Base-by-base conservation (phyloP, 2,113 vertebrate species). In the Indri indri region DNA sequence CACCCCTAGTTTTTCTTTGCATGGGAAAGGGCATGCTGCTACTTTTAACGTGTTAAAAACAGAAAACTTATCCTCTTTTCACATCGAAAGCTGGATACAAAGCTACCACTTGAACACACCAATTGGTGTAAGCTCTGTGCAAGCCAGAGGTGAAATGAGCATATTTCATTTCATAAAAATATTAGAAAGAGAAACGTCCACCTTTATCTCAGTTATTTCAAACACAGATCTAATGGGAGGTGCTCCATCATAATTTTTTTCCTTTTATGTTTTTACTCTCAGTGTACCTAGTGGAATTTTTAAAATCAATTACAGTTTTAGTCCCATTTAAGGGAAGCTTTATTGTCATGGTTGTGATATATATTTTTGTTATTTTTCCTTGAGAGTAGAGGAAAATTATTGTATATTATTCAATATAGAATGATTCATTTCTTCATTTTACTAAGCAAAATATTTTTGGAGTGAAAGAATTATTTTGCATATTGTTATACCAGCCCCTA, bases 361-460 rank as follows among this genome's bases (percentile, higher is more conserved):
- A 54, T 89, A 73, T 84, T 91, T 83, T 74, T 77, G 68, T 68
- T 77, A 57, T 88, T 68, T 82, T 94, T 94, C 37, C 20, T 79
- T 76, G 12, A 76, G 12, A 89, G n/a, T 32, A 88, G 76, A 92
- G 70, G 27, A 88, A 95, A 87, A 88, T 88, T 94, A 83, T 68
- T 74, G 4, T 50, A 83, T 50, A 71, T 93, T 93, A 16, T 95
- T 95, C 79, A 89, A 73, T 76, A 85, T 10, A 70, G 27, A 88
- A 88, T 96, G 76, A 95, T 97, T 98, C 96, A 93, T 97, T 90
- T 97, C 70, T 96, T 79, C 34, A 77, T 90, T 96, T 95, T 30
- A 82, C 52, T 74, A 54, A 63, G 23, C 47, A 91, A 90, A 86
- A 84, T 88, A 89, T 77, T 91, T 93, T 79, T 59, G 34, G 30